phyloP scores from a whole-genome alignment of 2,113 vertebrate species.

The Solea solea region DNA sequence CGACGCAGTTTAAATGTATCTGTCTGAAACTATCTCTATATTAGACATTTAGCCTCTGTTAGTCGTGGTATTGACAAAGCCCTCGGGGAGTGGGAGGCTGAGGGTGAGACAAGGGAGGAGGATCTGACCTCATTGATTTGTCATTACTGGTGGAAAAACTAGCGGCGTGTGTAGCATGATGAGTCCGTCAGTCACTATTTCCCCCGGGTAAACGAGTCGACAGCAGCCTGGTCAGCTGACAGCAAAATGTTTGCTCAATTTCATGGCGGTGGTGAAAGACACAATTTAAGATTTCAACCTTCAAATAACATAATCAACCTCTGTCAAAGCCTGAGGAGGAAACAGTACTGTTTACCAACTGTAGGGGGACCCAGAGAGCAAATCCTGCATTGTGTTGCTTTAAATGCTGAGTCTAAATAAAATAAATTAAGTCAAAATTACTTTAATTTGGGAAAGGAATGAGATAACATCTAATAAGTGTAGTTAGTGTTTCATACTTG shows the following conservation, averaged over 20 bases:
- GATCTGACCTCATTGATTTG: neutral
- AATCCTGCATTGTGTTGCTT: too few species aligned
- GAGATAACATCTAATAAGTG: too few species aligned
- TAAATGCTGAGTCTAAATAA: too few species aligned
- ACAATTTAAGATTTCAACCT: too few species aligned
- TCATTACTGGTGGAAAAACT: neutral
- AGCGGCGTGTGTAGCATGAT: slow-evolving; percentile 6
- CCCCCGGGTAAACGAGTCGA: slow-evolving; percentile 1
- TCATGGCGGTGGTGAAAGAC: too few species aligned
- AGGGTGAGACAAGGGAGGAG: neutral
- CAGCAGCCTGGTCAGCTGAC: slow-evolving; percentile 39
- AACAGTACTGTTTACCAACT: too few species aligned
- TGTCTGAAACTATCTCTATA: neutral
- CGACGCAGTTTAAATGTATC: neutral
- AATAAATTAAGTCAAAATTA: too few species aligned
- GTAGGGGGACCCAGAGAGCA: too few species aligned
- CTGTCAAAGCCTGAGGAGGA: too few species aligned
- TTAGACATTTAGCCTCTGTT: slow-evolving; percentile 6
- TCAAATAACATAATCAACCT: too few species aligned
- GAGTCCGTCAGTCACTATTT: neutral
- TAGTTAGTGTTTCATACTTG: too few species aligned
- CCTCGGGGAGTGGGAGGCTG: neutral
- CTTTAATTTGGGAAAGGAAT: too few species aligned
- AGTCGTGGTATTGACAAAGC: neutral
- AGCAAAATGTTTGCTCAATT: neutral